A percentile compares a stretch with the other conserved stretches of the same genome.
phyloP scores from a whole-genome alignment of 2,797 vertebrate species.

The Spea hammondii region DNA sequence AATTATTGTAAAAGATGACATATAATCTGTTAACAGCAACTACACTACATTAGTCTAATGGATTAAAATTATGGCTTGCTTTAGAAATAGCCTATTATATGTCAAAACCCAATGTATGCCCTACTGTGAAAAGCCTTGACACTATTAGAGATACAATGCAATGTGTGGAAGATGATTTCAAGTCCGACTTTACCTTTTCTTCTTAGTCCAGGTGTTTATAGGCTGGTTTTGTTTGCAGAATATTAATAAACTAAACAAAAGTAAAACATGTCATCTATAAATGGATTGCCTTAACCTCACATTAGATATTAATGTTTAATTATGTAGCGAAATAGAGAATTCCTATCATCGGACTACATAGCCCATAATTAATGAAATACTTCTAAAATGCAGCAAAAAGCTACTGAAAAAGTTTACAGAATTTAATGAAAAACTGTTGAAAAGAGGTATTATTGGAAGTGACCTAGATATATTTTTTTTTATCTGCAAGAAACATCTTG shows the following conservation, averaged over 20 bases:
- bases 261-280: slow-evolving; percentile 30
- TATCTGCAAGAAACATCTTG: no score
- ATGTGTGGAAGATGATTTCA: slow-evolving; percentile 45
- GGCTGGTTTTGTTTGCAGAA: slow-evolving; percentile 12
- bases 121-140: slow-evolving; percentile 60
- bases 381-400: no score
- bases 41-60: slow-evolving; percentile 68
- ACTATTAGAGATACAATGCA: slow-evolving; percentile 60
- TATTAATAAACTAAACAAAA: slow-evolving; percentile 7
- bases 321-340: slow-evolving; percentile 27
- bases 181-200: not conserved
- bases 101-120: slow-evolving; percentile 61
- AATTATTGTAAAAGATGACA: slow-evolving; percentile 60
- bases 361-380: no score
- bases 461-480: no score
- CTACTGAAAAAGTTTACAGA: no score
- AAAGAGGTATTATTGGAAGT: no score
- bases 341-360: slow-evolving; percentile 8
- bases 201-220: not conserved
- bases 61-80: slow-evolving; percentile 64
- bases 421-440: no score
- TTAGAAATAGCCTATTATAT: slow-evolving; percentile 61
- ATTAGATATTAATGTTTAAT: slow-evolving; percentile 18
- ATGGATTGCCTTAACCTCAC: slow-evolving; percentile 14
- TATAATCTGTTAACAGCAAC: slow-evolving; percentile 61